These are phyloP conservation scores for Oncorhynchus tshawytscha DNA, from an alignment of 2,113 vertebrate genomes.

Conservation along the genomic window DNA sequence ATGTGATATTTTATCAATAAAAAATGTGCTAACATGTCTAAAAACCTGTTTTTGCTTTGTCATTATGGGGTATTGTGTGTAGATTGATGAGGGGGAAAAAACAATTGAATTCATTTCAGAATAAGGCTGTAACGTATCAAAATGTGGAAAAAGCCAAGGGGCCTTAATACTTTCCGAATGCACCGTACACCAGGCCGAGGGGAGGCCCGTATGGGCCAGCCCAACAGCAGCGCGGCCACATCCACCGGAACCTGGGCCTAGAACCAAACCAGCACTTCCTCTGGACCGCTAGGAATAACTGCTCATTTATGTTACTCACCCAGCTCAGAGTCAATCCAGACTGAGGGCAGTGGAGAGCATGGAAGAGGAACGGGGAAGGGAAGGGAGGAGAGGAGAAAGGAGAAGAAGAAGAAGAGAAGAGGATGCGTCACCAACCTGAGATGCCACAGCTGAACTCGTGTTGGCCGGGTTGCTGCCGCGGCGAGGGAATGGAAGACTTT, in stretches of 20 bases:
- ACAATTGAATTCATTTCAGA: no score
- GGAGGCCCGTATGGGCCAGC: constrained; percentile 40
- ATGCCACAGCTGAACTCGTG: constrained; percentile 81
- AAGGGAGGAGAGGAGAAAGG: background rate
- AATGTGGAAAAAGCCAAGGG: no score
- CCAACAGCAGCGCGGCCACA: constrained; percentile 49
- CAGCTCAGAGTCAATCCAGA: constrained; percentile 29
- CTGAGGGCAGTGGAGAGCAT: no score
- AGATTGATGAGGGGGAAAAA: no score
- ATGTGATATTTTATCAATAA: no score
- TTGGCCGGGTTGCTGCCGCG: constrained; percentile 66
- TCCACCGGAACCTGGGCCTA: constrained; percentile 62
- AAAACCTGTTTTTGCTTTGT: no score
- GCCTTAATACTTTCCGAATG: no score
- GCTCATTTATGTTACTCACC: constrained; percentile 66
- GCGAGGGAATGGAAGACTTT: constrained; percentile 86
- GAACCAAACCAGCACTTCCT: constrained; percentile 72
- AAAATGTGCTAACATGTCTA: no score
- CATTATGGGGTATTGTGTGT: no score
- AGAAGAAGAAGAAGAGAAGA: background rate
- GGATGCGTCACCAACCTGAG: constrained; percentile 82
- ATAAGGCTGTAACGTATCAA: no score
- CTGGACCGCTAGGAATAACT: constrained; percentile 65
- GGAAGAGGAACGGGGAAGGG: no score
- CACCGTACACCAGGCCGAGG: constrained; percentile 11